Evolutionary conservation across 2,888 invertebrate species (phyloP).

Genomic region (Dolichopus griseipennis): DNA sequence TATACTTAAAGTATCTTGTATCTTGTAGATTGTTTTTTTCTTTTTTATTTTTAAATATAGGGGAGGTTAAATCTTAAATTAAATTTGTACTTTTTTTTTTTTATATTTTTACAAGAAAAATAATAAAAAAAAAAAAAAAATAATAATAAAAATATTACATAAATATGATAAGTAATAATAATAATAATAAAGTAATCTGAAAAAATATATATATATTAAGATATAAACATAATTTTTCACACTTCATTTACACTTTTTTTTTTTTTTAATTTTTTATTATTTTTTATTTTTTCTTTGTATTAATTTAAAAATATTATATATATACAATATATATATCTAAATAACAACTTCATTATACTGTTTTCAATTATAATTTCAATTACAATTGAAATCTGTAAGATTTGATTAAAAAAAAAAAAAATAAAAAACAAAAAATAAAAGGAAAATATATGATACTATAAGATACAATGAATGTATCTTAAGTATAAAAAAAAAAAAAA

Average conservation of each 20-base stretch:
- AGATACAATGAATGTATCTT: no score
- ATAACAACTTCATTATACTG: background rate
- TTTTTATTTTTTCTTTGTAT: no score
- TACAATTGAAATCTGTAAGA: background rate
- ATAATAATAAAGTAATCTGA: background rate
- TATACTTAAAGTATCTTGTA: no score
- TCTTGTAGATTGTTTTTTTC: no score
- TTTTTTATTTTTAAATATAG: background rate
- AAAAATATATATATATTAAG: background rate
- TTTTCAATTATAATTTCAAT: background rate
- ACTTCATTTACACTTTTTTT: constrained; percentile 4
- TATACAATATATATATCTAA: background rate
- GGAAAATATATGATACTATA: no score
- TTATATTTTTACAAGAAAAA: no score
- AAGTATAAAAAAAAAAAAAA: no score
- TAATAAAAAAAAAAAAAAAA: no score
- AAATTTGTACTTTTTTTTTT: background rate
- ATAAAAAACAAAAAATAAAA: background rate
- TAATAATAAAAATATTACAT: no score
- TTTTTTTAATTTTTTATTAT: background rate
- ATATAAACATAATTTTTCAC: constrained; percentile 1
- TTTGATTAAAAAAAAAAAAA: background rate
- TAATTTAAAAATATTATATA: no score
- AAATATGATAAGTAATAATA: no score
- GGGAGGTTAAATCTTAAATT: background rate